Percentiles rank a stretch among this genome's conserved stretches.
phyloP scores from a whole-genome alignment of 1,140 invertebrate genomes.

The Penaeus vannamei region DNA sequence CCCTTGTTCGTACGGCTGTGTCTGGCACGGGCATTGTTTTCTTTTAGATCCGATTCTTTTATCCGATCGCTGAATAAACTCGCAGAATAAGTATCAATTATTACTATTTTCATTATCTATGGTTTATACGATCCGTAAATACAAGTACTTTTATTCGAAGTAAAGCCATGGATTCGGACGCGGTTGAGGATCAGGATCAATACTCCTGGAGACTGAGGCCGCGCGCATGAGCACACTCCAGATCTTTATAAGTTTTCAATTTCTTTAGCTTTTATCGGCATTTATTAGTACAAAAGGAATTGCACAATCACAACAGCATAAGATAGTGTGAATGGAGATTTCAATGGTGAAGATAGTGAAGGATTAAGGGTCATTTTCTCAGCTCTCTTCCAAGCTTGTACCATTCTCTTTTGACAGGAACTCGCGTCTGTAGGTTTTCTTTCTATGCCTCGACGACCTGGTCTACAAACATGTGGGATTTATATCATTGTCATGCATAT shows the following conservation, averaged over 20 bases:
- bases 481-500: no score
- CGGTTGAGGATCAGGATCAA: slow-evolving; percentile 33
- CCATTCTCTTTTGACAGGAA: slow-evolving; percentile 49
- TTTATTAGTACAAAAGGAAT: not conserved
- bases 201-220: slow-evolving; percentile 8
- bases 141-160: not conserved
- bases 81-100: no score
- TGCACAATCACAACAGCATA: not conserved
- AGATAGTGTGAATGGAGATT: not conserved
- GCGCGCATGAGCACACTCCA: slow-evolving; percentile 42
- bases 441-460: slow-evolving; percentile 5
- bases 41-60: not conserved
- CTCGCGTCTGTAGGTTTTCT: slow-evolving; percentile 42
- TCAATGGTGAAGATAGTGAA: not conserved
- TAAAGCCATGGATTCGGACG: slow-evolving; percentile 31
- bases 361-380: slow-evolving; percentile 17
- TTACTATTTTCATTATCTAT: no score
- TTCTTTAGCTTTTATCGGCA: slow-evolving; percentile 37
- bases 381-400: slow-evolving; percentile 29
- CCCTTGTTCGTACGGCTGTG: not conserved
- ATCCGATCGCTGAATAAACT: not conserved
- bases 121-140: no score
- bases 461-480: no score
- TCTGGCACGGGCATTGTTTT: not conserved
- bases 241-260: slow-evolving; percentile 44